Base-by-base conservation (phyloP, 2,113 vertebrate species). In the Motacilla tschutschensis region DNA sequence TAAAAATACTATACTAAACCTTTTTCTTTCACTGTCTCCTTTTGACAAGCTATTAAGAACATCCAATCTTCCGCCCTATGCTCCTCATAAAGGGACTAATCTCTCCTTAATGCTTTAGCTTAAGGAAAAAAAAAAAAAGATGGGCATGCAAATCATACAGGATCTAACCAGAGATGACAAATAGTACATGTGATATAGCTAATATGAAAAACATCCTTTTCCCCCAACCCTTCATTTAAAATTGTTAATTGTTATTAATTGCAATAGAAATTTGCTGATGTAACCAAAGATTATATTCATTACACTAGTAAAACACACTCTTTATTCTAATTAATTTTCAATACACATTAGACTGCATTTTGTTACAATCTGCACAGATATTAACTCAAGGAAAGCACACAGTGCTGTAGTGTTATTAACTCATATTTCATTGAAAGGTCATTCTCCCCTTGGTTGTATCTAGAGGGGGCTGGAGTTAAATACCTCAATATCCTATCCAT, bases 341-440 rank as follows among this genome's bases (percentile, higher is more conserved):
- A 89, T 94, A 94, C 88, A 92, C 86, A 94, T 91, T 94, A 89
- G 92, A 54, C 81, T 89, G 71, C 77, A 79, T 91, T 95, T 95
- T 93, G 79, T 85, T 89, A 89, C 84, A 86, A 87, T 79, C 43
- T 80, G 76, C 71, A 84, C 25, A 66, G 55, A 90, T 85, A 93
- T 90, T 95, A 96, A 91, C 57, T 92, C 0, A 0, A 90, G 59
- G 82, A 93, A 91, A 87, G 81, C 87, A 94, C 83, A 85, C 48
- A 83, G 89, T 8, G 5, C 58, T 74, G 54, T 29, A 65, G 59
- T 78, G 83, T 93, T 95, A 94, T 94, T 93, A 95, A 93, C 89
- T 95, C 91, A 82, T 94, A 94, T 94, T 95, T 95, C 91, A 94
- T 12, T 90, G 85, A 95, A 94, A 95, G 93, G 89, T 92, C 94